Evolutionary conservation across 2,113 vertebrate species (phyloP).

Genomic region (Oncorhynchus masou): DNA sequence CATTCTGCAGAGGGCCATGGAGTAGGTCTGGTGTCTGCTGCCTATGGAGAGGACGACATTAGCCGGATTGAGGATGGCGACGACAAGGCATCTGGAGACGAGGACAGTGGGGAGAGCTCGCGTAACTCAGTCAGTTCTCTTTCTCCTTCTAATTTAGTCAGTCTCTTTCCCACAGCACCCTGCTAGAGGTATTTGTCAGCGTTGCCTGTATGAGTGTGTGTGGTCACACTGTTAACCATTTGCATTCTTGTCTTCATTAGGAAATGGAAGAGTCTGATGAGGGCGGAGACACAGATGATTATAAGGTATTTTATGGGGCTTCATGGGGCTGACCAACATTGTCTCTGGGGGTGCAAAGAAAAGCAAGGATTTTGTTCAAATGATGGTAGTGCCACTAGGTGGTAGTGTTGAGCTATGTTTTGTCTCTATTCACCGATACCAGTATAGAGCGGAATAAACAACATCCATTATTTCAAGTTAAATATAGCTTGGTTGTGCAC

Average conservation of each 20-base stretch:
- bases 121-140: constrained; percentile 83
- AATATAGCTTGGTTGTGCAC: background rate
- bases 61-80: constrained; percentile 73
- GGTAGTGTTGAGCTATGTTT: constrained; percentile 46
- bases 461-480: background rate
- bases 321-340: too few relatives aligned
- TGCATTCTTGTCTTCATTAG: constrained; percentile 87
- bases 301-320: constrained; percentile 92
- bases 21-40: constrained; percentile 80
- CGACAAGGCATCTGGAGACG: constrained; percentile 81
- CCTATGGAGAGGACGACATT: constrained; percentile 87
- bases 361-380: background rate
- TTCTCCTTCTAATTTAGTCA: background rate
- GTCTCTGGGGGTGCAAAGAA: too few relatives aligned
- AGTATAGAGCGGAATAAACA: background rate
- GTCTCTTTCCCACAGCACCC: too few relatives aligned
- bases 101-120: constrained; percentile 87
- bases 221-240: constrained; percentile 37
- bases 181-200: too few relatives aligned
- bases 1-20: constrained; percentile 70
- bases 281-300: constrained; percentile 88
- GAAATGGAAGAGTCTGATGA: constrained; percentile 97
- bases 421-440: background rate
- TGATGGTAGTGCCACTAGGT: constrained; percentile 43
- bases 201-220: too few relatives aligned